Base-by-base conservation (phyloP, 2,797 vertebrate species). In the Enteromius mattozi region DNA sequence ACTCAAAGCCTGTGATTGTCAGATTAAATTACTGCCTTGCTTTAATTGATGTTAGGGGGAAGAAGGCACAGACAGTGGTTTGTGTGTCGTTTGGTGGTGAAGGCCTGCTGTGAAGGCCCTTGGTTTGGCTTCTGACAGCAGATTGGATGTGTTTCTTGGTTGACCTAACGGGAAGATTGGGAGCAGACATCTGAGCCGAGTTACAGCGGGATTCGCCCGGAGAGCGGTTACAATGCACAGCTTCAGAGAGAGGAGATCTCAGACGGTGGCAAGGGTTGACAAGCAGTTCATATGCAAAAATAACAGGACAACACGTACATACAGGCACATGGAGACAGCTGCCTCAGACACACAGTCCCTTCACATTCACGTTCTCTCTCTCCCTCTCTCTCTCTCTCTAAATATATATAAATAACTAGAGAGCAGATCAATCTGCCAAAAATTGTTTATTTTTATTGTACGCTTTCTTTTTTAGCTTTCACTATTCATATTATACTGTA, bases 81-180 rank as follows among this genome's bases (percentile, higher is more conserved):
- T 1, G 92, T 86, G 92, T 90, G 91, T 90, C 88, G 89, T 91
- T 88, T 90, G 89, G 72, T 68, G 61, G 61, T 37, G 70, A 75
- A 74, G 81, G 83, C 56, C 65, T 51, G 92, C 89, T 80, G 88
- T 84, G 84, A 86, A 74, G 84, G 82, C 70, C 77, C 82, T 83
- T 81, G 86, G 47, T 85, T 80, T 49, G 51, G 91, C 33, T 82
- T 91, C 90, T 90, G 90, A 91, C 92, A 91, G 91, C 93, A 94
- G 94, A 94, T 94, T 94, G 94, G 92, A 94, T 93, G 92, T 92
- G 94, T 97, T 96, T 98, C 97, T 97, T 97, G 97, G 96, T 98
- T 99, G 98, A 99, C 97, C 97, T 98, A 95, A 96, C 96, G 93
- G 94, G 97, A 98, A 98, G 95, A 99, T 97, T 99, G 97, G 96